Base-by-base conservation (phyloP, 2,888 invertebrate genomes). In the Xestia sexstrigata region DNA sequence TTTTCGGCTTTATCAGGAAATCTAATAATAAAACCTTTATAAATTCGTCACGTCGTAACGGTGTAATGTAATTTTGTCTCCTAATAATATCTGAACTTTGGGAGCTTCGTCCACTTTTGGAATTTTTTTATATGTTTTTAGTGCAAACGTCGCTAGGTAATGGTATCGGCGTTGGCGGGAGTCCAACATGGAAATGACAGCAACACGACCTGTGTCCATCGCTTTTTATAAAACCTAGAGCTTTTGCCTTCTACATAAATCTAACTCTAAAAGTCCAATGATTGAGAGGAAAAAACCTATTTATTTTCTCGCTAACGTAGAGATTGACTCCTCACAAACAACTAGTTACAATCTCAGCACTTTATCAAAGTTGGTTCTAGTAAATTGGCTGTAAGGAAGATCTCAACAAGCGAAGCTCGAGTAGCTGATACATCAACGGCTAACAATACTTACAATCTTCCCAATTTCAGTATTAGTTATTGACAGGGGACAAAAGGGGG, bases 171-270 rank as follows among this genome's bases (percentile, higher is more conserved):
- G 82, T 80, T 90, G 90, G 89, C 88, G 39, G n/a, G 26, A 49
- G 47, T 86, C 89, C 90, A 90, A 85, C 74, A 77, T 78, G 74
- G 83, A 83, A 81, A 82, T 83, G 86, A 90, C 87, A 83, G 82
- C 42, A 39, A 81, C 83, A 79, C 70, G 79, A 89, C 79, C 84
- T 81, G 80, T 80, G 78, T 87, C 85, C 82, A 86, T 87, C 81
- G 82, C 78, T 78, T 87, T 88, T 87, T 87, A 83, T 82, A 79
- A 86, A 87, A 71, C 74, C 60, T 47, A 58, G 17, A 62, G 20
- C n/a, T 52, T 69, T 52, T 47, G 55, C 5, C 47, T 39, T 65
- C 20, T 17, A 23, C 39, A 73, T 70, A 70, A 73, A 81, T 42
- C 49, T 71, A 49, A 71, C 4, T 70, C 55, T 49, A 45, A 62